A percentile compares a stretch with the other conserved stretches of the same genome.
These are phyloP conservation scores for Tenebrosternarchus preto DNA, from an alignment of 2,113 vertebrate genomes.

Conservation along the genomic window DNA sequence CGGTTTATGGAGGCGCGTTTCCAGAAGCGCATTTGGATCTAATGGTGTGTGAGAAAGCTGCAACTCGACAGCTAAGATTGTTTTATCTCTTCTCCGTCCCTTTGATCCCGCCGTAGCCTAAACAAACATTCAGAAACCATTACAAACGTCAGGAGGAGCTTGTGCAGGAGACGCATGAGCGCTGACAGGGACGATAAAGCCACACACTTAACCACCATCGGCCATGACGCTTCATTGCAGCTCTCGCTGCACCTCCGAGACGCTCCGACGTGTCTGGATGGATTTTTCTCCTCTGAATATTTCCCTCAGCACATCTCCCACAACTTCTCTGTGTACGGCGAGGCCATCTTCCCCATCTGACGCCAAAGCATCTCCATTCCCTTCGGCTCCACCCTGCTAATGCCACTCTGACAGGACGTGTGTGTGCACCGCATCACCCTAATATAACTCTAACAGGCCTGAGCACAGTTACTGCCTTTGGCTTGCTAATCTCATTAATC, in stretches of 20 bases:
- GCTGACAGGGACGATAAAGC: slow-evolving; percentile 47
- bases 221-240: slow-evolving; percentile 53
- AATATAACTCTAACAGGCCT: slow-evolving; percentile 49
- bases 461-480: slow-evolving; percentile 35
- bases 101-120: slow-evolving; percentile 48
- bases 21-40: slow-evolving; percentile 62
- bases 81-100: slow-evolving; percentile 44
- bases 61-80: slow-evolving; percentile 45
- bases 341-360: slow-evolving; percentile 25
- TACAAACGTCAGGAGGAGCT: slow-evolving; percentile 59
- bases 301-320: not conserved
- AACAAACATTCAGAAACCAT: slow-evolving; percentile 64
- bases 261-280: slow-evolving; percentile 27
- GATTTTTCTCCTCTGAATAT: slow-evolving; percentile 31
- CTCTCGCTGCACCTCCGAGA: slow-evolving; percentile 48
- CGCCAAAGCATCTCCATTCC: slow-evolving; percentile 23
- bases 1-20: slow-evolving; percentile 53
- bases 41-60: slow-evolving; percentile 64
- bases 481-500: too few relatives aligned
- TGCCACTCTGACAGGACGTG: slow-evolving; percentile 32
- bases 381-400: slow-evolving; percentile 21
- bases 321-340: slow-evolving; percentile 26
- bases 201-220: slow-evolving; percentile 49
- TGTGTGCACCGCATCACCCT: too few relatives aligned
- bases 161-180: slow-evolving; percentile 49